Evolutionary conservation across 2,113 vertebrate species (phyloP).

Genomic region (Myocastor coypus): DNA sequence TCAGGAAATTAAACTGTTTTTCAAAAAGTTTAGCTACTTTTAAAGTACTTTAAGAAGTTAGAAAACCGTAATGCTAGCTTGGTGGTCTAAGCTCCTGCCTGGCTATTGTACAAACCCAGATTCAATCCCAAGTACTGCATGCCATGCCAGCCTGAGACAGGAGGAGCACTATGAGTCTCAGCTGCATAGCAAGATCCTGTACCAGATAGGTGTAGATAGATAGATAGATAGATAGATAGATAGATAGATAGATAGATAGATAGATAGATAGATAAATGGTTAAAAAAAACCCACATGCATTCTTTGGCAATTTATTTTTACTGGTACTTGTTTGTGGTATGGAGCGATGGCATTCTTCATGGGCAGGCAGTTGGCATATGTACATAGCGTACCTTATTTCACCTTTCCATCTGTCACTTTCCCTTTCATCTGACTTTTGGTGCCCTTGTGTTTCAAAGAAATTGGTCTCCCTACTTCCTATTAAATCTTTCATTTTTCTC

Average conservation of each 20-base stretch:
- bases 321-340: no score
- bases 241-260: no score
- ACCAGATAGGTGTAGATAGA: no score
- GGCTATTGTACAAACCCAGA: no score
- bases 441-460: not conserved
- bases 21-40: constrained; percentile 6
- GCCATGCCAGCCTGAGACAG: no score
- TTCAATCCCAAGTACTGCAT: no score
- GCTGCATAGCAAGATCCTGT: no score
- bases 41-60: not conserved
- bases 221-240: no score
- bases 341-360: rapidly evolving
- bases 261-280: no score
- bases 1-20: not conserved
- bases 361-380: not conserved
- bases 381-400: not conserved
- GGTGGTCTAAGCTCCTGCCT: no score
- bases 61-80: no score
- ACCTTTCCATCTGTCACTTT: not conserved
- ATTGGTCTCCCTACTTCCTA: not conserved
- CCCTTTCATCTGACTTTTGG: not conserved
- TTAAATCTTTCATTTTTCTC: not conserved
- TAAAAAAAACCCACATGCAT: not conserved
- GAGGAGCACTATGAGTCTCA: no score
- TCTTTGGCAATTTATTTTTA: not conserved